These are phyloP conservation scores for Brotula barbata DNA, from an alignment of 2,797 vertebrate species.

Conservation along the genomic window DNA sequence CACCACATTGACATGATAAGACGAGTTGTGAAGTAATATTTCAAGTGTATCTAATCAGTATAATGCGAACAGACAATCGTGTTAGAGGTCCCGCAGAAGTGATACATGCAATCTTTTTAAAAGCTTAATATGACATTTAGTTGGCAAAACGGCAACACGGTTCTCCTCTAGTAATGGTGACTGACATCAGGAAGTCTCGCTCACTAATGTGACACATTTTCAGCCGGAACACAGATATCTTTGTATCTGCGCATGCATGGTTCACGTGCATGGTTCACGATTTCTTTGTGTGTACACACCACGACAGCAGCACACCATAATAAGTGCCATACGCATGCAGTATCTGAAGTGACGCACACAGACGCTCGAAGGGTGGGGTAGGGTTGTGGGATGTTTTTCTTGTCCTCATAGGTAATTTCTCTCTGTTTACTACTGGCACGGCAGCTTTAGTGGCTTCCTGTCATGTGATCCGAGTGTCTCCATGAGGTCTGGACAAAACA, in stretches of 20 bases:
- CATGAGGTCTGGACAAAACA: conserved; percentile 61
- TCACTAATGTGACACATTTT: too few relatives aligned
- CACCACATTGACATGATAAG: too few relatives aligned
- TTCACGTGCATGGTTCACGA: neutral
- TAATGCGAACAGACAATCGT: too few relatives aligned
- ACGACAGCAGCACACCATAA: conserved; percentile 6
- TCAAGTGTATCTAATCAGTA: too few relatives aligned
- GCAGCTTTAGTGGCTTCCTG: conserved; percentile 54
- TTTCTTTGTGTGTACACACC: neutral
- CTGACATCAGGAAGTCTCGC: too few relatives aligned
- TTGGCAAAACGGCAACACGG: too few relatives aligned
- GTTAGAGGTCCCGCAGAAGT: too few relatives aligned
- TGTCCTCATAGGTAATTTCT: conserved; percentile 38
- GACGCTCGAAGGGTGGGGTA: conserved; percentile 7
- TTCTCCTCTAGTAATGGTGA: too few relatives aligned
- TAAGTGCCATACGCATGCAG: conserved; percentile 7
- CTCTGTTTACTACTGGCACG: conserved; percentile 40
- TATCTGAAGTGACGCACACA: conserved; percentile 8
- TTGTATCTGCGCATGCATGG: neutral
- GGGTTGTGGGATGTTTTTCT: conserved; percentile 20
- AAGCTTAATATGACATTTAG: too few relatives aligned
- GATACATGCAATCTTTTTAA: too few relatives aligned
- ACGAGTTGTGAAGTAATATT: too few relatives aligned
- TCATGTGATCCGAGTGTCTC: conserved; percentile 59
- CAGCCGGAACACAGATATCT: too few relatives aligned